Percentiles rank a stretch among this genome's conserved stretches.
These are phyloP conservation scores for Gadopsis marmoratus DNA, from an alignment of 2,797 vertebrate genomes.

Conservation along the genomic window DNA sequence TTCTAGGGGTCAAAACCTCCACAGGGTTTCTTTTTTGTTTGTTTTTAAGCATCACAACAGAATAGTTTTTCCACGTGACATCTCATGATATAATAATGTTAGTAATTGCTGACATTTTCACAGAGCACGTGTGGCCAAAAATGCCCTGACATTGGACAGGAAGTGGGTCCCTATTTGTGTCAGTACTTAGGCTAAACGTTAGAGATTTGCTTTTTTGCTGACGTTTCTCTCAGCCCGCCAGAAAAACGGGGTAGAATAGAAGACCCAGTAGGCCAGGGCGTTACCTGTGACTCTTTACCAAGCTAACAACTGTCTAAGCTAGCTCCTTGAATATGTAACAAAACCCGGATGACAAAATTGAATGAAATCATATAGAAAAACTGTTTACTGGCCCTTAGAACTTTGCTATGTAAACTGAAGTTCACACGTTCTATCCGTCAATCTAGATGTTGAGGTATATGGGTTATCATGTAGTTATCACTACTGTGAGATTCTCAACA, in stretches of 20 bases:
- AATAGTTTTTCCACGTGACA: not conserved
- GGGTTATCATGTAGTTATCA: not conserved
- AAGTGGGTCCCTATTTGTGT: too few relatives aligned
- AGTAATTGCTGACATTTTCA: not conserved
- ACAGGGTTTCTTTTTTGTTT: too few relatives aligned
- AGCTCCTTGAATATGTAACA: not conserved
- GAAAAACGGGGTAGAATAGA: too few relatives aligned
- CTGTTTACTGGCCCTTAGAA: too few relatives aligned
- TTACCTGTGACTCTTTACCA: not conserved
- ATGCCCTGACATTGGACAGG: too few relatives aligned
- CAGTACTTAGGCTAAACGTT: not conserved
- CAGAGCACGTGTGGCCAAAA: too few relatives aligned
- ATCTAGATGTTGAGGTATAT: not conserved
- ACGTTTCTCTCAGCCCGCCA: not conserved
- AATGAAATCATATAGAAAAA: not conserved
- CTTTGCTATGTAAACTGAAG: not conserved
- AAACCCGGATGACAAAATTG: not conserved
- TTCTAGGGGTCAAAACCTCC: too few relatives aligned
- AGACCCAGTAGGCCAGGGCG: too few relatives aligned
- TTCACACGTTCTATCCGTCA: not conserved
- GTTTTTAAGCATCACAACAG: too few relatives aligned
- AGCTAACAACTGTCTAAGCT: too few relatives aligned
- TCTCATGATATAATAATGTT: not conserved
- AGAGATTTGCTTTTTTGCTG: not conserved
- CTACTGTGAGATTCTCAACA: not conserved